These are phyloP conservation scores for Napeogenes inachia DNA, from an alignment of 2,888 invertebrate genomes.

Conservation along the genomic window DNA sequence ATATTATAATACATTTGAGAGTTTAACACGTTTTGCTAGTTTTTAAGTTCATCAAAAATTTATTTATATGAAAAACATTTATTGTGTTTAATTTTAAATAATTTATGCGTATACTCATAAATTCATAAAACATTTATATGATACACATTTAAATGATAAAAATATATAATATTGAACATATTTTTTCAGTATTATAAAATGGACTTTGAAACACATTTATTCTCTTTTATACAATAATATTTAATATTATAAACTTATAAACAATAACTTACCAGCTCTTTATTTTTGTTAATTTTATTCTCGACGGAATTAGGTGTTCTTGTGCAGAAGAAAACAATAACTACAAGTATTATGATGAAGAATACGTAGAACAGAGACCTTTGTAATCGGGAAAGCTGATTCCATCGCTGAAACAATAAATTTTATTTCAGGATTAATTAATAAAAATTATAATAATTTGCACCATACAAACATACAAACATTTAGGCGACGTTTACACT, in stretches of 20 bases:
- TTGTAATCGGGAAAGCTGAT: conserved; percentile 89
- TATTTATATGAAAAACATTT: no score
- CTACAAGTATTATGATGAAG: conserved; percentile 74
- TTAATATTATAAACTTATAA: neutral
- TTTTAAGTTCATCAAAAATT: no score
- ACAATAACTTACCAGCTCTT: conserved; percentile 43
- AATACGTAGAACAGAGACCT: conserved; percentile 84
- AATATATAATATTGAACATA: no score
- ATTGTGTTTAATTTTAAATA: no score
- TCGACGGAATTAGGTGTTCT: conserved; percentile 43
- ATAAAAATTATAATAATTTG: no score
- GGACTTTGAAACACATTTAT: neutral
- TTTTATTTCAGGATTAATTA: neutral
- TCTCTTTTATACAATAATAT: neutral
- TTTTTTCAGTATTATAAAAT: no score
- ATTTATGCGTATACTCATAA: no score
- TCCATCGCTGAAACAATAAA: conserved; percentile 84
- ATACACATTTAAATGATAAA: no score
- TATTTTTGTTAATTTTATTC: conserved; percentile 42
- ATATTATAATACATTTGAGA: no score
- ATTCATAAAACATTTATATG: no score
- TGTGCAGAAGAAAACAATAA: conserved; percentile 79
- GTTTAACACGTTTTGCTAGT: no score
- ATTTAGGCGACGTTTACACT: neutral
- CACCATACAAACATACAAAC: neutral